phyloP scores from a whole-genome alignment of 2,888 invertebrate genomes.

The Phrixothrix hirtus region DNA sequence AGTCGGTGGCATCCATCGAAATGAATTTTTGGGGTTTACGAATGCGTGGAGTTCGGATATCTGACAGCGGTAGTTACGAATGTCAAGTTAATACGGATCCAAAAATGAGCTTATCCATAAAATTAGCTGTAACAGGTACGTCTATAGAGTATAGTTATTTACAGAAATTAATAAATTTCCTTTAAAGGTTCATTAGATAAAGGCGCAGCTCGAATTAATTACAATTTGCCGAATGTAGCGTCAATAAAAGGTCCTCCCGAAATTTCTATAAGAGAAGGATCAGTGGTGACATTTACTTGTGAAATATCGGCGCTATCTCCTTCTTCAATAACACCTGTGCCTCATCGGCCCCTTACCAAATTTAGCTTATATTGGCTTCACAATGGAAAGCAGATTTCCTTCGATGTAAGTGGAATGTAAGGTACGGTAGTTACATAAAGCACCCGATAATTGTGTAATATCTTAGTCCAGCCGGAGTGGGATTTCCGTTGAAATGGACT shows the following conservation, averaged over 20 bases:
- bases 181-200: too few species aligned
- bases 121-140: conserved; percentile 68
- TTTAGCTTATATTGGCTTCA: conserved; percentile 61
- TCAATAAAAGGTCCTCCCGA: conserved; percentile 62
- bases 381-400: conserved; percentile 61
- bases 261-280: conserved; percentile 60
- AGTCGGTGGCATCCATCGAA: conserved; percentile 58
- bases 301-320: conserved; percentile 54
- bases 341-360: conserved; percentile 28
- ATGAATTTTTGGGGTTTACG: conserved; percentile 65
- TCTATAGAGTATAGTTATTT: too few species aligned
- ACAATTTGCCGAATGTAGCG: conserved; percentile 42
- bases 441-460: conserved; percentile 25
- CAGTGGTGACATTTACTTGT: conserved; percentile 62
- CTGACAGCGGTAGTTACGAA: conserved; percentile 72
- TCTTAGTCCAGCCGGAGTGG: conserved; percentile 60
- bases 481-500: conserved; percentile 67
- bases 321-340: conserved; percentile 13
- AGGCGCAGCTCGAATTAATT: too few species aligned
- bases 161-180: too few species aligned
- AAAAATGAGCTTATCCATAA: conserved; percentile 70
- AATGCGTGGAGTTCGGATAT: conserved; percentile 62
- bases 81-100: conserved; percentile 78
- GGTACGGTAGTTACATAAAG: conserved; percentile 19
- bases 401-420: conserved; percentile 55